Conservation (phyloP, 1,140 invertebrate species). For the Diuraphis noxia region DNA sequence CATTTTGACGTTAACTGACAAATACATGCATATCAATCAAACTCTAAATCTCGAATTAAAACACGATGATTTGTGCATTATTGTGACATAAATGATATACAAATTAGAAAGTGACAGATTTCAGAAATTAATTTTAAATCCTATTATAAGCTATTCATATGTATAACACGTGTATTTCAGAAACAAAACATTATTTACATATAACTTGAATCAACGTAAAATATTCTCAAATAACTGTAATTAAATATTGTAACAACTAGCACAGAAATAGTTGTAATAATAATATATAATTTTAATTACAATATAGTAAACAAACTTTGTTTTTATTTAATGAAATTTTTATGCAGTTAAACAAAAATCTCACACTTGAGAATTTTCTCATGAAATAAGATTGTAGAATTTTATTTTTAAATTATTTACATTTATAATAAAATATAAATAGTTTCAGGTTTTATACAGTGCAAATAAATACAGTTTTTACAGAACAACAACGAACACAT, state of each 20-base stretch:
- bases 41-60: conserved; percentile 2
- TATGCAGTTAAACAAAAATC: too few relatives aligned
- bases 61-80: not conserved
- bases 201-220: not conserved
- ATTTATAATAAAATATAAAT: too few relatives aligned
- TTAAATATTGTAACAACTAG: too few relatives aligned
- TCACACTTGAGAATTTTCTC: too few relatives aligned
- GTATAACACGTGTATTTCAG: not conserved
- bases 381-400: too few relatives aligned
- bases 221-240: not conserved
- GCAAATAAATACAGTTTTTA: too few relatives aligned
- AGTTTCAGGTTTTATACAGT: too few relatives aligned
- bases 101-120: not conserved
- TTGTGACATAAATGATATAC: not conserved
- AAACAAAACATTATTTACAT: not conserved
- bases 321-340: too few relatives aligned
- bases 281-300: not conserved
- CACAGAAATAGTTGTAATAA: not conserved
- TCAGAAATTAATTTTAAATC: not conserved
- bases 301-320: too few relatives aligned
- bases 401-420: too few relatives aligned
- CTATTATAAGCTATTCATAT: not conserved
- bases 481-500: too few relatives aligned
- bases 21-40: not conserved
- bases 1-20: not conserved